Evolutionary conservation across 2,888 invertebrate species (phyloP), one percentile per base, ranked within the genome.

Genomic region (Copidosoma aretas): DNA sequence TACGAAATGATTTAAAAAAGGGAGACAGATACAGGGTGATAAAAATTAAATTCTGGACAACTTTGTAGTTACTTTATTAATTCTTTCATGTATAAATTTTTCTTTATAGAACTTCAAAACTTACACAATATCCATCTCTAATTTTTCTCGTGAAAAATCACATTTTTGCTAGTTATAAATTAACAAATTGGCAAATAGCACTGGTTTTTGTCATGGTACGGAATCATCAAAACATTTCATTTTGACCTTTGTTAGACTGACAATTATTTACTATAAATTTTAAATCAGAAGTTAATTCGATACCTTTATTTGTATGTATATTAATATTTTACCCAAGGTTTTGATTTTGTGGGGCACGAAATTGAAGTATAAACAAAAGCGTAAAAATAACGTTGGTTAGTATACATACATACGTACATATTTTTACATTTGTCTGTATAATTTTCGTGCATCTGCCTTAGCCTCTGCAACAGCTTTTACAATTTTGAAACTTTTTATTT

Each of bases 31-130:
- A 15, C 15, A 25, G 22, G 14, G n/a, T 41, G 21, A 24, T n/a
- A 60, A 41, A 24, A 15, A 54, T 8, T 56, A 58, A 10, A 25
- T 21, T n/a, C 74, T 75, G 77, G 76, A 77, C 76, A 80, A 81
- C 73, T 66, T 61, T 70, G 71, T 61, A 69, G 71, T 77, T 68
- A 76, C 71, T 79, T 80, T 80, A 80, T 81, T 81, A 75, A 46
- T 74, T 75, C 61, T 73, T 71, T 76, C 74, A 79, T 77, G 78
- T 77, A 75, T 70, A 67, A 64, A 70, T 70, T 65, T 51, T 57
- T 70, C 72, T 72, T 75, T 70, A 71, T 76, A 78, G 74, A 78
- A 73, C 43, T 46, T 70, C 77, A 72, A 76, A 74, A 73, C 74
- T 77, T 79, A 77, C 76, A 76, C 74, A 69, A 72, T 32, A 32